Conservation (phyloP, 1,140 invertebrate species). For the Adelges cooleyi region DNA sequence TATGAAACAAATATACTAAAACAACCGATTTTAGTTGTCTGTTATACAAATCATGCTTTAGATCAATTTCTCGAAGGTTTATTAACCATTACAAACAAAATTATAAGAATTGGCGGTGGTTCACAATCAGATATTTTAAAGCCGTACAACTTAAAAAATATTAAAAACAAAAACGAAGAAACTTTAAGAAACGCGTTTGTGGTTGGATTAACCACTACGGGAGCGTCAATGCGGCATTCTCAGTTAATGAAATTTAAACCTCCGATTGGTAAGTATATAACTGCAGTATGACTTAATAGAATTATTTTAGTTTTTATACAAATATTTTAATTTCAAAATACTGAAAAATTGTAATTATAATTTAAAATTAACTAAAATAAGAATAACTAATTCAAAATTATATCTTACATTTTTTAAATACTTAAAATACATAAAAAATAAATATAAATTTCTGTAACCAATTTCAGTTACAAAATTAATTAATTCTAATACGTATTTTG, state of each 20-base stretch:
- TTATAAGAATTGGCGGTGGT: conserved; percentile 63
- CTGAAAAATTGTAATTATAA: too few species aligned
- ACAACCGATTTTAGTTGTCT: conserved; percentile 60
- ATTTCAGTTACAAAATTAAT: too few species aligned
- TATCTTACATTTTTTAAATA: too few species aligned
- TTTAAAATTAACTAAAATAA: too few species aligned
- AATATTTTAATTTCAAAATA: too few species aligned
- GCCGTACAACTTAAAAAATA: conserved; percentile 1
- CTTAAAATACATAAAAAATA: too few species aligned
- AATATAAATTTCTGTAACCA: too few species aligned
- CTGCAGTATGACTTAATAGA: too few species aligned
- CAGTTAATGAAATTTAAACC: neutral
- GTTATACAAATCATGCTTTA: conserved; percentile 75
- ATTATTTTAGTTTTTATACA: too few species aligned
- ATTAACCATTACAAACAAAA: conserved; percentile 42
- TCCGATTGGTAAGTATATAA: conserved; percentile 15
- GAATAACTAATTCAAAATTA: too few species aligned
- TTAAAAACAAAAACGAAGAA: neutral
- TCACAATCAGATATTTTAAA: conserved; percentile 42
- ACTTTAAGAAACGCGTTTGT: neutral
- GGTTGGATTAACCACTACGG: conserved; percentile 18
- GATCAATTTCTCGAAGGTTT: conserved; percentile 76
- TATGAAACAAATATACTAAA: conserved; percentile 16
- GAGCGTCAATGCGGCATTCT: conserved; percentile 1
- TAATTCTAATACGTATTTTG: too few species aligned